Conservation (phyloP, 2,113 vertebrate species). For the Bos javanicus region DNA sequence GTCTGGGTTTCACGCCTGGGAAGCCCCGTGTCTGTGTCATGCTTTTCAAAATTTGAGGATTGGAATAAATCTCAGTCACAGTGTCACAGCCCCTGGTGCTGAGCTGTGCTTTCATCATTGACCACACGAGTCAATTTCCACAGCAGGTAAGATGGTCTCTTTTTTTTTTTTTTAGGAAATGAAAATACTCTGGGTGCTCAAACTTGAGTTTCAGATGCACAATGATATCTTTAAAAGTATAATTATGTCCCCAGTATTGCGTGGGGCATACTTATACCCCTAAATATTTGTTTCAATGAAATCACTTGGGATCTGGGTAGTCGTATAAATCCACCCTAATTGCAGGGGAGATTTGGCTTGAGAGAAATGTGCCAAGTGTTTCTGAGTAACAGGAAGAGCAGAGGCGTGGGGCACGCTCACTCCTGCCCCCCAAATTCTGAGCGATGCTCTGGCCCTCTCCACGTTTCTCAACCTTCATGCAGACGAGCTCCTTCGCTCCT, state of each 20-base stretch:
- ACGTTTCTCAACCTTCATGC: rapidly evolving
- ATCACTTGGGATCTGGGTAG: neutral
- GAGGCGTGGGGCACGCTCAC: rapidly evolving
- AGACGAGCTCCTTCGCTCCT: no score
- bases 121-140: neutral
- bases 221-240: neutral
- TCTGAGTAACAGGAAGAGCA: neutral
- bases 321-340: neutral
- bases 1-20: neutral
- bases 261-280: neutral
- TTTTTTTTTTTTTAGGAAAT: neutral
- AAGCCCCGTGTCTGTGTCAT: rapidly evolving
- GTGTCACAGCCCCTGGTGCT: no score
- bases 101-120: neutral
- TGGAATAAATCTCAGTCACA: no score
- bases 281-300: neutral
- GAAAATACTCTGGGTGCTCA: neutral
- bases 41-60: no score
- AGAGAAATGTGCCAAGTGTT: neutral
- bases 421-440: neutral
- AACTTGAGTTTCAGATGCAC: neutral
- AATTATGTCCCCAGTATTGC: neutral
- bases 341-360: neutral
- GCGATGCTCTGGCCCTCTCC: neutral
- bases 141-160: neutral